Evolutionary conservation across 2,888 invertebrate genomes (phyloP).

Genomic region (Hirtodrosophila histrioides): DNA sequence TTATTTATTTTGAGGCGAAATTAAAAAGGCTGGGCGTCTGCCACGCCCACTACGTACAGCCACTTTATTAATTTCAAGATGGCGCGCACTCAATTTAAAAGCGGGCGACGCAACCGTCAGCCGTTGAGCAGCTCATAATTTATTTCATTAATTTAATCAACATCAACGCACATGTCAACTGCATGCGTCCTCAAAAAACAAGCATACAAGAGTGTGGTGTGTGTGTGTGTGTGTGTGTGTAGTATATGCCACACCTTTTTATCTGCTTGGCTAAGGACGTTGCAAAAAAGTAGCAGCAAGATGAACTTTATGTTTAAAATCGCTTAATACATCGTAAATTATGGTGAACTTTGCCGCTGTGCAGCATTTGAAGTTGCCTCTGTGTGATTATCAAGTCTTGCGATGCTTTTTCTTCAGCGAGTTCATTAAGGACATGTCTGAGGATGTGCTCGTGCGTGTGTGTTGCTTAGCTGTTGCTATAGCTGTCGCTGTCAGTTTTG

Average conservation of each 20-base stretch:
- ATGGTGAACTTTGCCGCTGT: conserved; percentile 50
- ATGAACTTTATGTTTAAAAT: conserved; percentile 70
- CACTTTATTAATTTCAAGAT: conserved; percentile 79
- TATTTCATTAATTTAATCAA: conserved; percentile 81
- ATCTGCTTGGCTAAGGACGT: conserved; percentile 31
- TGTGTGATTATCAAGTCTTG: conserved; percentile 56
- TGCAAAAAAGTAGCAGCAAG: conserved; percentile 47
- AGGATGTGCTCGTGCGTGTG: conserved; percentile 20
- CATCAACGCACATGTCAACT: conserved; percentile 77
- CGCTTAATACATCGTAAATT: conserved; percentile 80
- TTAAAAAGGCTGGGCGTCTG: conserved; percentile 42
- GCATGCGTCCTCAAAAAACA: conserved; percentile 49
- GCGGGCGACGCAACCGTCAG: conserved; percentile 23
- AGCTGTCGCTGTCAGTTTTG: conserved; percentile 2
- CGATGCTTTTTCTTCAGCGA: conserved; percentile 27
- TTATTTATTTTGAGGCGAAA: conserved; percentile 60
- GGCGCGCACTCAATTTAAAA: conserved; percentile 76
- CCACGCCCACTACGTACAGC: conserved; percentile 17
- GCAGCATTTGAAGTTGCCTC: conserved; percentile 42
- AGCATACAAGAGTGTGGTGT: background rate
- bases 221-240: background rate
- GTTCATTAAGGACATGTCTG: conserved; percentile 49
- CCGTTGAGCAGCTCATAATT: conserved; percentile 62
- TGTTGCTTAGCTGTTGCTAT: background rate
- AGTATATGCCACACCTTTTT: conserved; percentile 65